phyloP scores from a whole-genome alignment of 1,140 invertebrate species.

The Heliconius hermathena region DNA sequence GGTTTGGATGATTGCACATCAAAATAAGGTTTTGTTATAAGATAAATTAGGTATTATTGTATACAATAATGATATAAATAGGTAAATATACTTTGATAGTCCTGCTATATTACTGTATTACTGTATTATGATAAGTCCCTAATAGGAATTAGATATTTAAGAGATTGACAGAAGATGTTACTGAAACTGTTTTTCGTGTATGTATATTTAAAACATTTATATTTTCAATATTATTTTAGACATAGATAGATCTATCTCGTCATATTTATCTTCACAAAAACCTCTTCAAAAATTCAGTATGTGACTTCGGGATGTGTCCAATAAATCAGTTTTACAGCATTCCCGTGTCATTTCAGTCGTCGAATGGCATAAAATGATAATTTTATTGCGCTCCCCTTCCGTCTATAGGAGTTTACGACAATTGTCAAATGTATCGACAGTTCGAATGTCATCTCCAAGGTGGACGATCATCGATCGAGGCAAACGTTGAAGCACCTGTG shows the following conservation, averaged over 20 bases:
- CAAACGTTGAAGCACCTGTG: constrained; percentile 24
- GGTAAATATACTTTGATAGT: neutral
- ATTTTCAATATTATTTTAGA: neutral
- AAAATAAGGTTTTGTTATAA: neutral
- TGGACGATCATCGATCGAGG: constrained; percentile 47
- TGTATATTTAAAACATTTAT: too few species aligned
- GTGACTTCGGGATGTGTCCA: constrained; percentile 76
- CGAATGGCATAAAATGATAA: constrained; percentile 81
- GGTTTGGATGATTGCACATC: constrained; percentile 21
- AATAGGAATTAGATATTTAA: too few species aligned
- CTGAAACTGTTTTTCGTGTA: too few species aligned
- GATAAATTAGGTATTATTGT: neutral
- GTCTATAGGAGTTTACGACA: constrained; percentile 78
- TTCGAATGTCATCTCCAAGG: constrained; percentile 73
- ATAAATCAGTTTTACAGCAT: constrained; percentile 82
- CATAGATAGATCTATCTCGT: neutral
- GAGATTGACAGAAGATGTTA: too few species aligned
- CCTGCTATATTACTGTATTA: neutral
- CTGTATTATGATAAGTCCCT: too few species aligned
- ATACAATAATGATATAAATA: neutral
- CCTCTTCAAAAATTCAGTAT: constrained; percentile 77
- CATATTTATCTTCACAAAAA: constrained; percentile 70
- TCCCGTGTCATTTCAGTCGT: constrained; percentile 80
- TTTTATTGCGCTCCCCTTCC: constrained; percentile 80
- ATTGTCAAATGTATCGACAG: constrained; percentile 82